These are phyloP conservation scores for Jacana jacana DNA, from an alignment of 2,113 vertebrate genomes.

Conservation along the genomic window DNA sequence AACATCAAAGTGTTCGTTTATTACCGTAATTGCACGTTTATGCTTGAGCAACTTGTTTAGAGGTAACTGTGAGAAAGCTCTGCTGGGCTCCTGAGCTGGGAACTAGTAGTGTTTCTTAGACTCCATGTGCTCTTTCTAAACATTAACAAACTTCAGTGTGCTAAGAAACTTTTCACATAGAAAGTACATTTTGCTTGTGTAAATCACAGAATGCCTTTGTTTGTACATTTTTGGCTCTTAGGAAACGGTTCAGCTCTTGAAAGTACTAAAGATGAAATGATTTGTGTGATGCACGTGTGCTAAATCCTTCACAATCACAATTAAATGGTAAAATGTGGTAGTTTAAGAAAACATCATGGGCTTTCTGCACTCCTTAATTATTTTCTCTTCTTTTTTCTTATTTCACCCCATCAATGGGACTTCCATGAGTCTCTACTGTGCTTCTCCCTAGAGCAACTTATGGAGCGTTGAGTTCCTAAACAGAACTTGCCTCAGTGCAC, in stretches of 20 bases:
- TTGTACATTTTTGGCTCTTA: background rate
- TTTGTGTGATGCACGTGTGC: background rate
- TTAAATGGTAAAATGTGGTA: background rate
- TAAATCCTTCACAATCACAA: background rate
- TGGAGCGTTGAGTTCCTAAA: background rate
- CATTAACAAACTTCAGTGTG: background rate
- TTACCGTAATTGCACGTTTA: background rate
- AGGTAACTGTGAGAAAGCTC: background rate
- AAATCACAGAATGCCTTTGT: background rate
- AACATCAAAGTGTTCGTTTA: background rate
- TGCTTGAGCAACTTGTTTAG: background rate
- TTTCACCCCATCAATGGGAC: too few relatives aligned
- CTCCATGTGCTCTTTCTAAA: background rate
- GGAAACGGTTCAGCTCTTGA: background rate
- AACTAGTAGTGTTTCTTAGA: background rate
- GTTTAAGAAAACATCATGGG: background rate
- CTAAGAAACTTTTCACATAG: background rate
- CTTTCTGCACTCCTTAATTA: background rate
- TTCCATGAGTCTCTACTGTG: background rate
- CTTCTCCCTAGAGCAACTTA: background rate
- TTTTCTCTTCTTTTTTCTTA: too few relatives aligned
- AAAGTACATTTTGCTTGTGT: background rate
- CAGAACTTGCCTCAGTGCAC: background rate
- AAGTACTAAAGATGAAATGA: background rate
- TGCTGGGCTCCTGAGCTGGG: background rate